Base-by-base conservation (phyloP, 2,113 vertebrate genomes). In the Megalops atlanticus region DNA sequence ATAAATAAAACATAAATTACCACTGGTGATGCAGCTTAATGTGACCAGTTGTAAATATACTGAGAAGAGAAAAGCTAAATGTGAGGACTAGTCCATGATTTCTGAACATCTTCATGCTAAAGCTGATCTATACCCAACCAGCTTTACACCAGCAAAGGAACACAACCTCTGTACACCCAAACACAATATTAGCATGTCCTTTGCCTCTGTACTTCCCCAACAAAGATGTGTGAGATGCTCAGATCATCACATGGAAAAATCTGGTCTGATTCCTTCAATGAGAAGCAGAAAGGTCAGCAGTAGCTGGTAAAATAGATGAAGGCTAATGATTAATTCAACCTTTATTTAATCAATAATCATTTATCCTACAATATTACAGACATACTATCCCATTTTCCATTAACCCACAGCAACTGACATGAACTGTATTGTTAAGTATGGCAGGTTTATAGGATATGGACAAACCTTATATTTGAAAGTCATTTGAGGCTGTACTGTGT, bases 271-370 rank as follows among this genome's bases (percentile, higher is more conserved):
- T 84, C 86, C 84, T 40, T 78, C 40, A 80, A 81, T 78, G 82
- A 74, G 77, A 76, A 81, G 85, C 87, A 86, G 85, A 94, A 94
- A 94, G 93, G 94, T 95, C 93, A 94, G 43, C 87, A 86, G 88
- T 90, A 93, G 91, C 93, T 90, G 78, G 92, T 94, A 91, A 94
- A 95, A 94, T 90, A 91, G 92, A 94, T 94, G 92, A 94, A 93
- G 92, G 91, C 93, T 94, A 94, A 95, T 95, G 93, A 95, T 95
- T 92, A 95, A 91, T 93, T 94, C 93, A 95, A 95, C 93, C 93
- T 94, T 95, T 95, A 93, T 86, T 93, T 92, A 92, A 95, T 95
- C 94, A 95, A 95, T 95, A 95, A 94, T 95, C 92, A 94, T 95
- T 95, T 92, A 93, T 94, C 92, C 92, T 92, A 91, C 92, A 92